These are phyloP conservation scores for Orussus abietinus DNA, from an alignment of 1,140 invertebrate species.

Conservation along the genomic window DNA sequence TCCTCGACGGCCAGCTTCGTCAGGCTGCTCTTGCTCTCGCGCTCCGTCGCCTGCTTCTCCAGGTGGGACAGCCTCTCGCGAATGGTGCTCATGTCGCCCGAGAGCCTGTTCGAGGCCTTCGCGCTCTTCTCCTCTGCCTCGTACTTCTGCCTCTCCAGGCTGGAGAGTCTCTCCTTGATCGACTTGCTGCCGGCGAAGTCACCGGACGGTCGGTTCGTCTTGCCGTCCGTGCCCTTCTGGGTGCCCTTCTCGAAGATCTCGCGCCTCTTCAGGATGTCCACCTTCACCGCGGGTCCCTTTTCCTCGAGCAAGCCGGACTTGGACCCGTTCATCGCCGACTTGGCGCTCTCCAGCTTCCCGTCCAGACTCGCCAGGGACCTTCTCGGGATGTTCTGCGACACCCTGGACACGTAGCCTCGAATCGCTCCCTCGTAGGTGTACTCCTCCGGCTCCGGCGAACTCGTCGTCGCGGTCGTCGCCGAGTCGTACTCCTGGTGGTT, in stretches of 20 bases:
- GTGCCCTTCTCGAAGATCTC: conserved; percentile 72
- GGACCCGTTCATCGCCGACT: conserved; percentile 31
- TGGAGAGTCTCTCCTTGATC: conserved; percentile 68
- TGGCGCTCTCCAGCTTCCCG: conserved; percentile 40
- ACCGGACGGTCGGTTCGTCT: conserved; percentile 49
- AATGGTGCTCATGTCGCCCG: conserved; percentile 60
- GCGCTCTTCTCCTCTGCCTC: conserved; percentile 42
- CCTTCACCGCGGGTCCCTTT: conserved; percentile 62
- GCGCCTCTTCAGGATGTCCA: conserved; percentile 75
- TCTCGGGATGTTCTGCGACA: conserved; percentile 56
- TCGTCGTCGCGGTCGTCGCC: conserved; percentile 58
- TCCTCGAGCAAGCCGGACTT: conserved; percentile 40
- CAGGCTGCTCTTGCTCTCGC: conserved; percentile 26
- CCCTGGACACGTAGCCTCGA: conserved; percentile 74
- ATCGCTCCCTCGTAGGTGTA: conserved; percentile 85
- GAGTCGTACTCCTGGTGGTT: conserved; percentile 56
- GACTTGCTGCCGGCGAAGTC: conserved; percentile 63
- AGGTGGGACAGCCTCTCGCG: conserved; percentile 61
- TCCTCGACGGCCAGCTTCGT: conserved; percentile 29
- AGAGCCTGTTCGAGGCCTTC: conserved; percentile 50
- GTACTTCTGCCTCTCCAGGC: conserved; percentile 58
- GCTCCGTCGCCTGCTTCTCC: conserved; percentile 58
- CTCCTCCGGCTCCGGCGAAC: conserved; percentile 65
- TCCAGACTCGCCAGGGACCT: conserved; percentile 40
- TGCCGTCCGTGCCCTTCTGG: conserved; percentile 32